phyloP scores from a whole-genome alignment of 2,113 vertebrate species.

The Merops nubicus region DNA sequence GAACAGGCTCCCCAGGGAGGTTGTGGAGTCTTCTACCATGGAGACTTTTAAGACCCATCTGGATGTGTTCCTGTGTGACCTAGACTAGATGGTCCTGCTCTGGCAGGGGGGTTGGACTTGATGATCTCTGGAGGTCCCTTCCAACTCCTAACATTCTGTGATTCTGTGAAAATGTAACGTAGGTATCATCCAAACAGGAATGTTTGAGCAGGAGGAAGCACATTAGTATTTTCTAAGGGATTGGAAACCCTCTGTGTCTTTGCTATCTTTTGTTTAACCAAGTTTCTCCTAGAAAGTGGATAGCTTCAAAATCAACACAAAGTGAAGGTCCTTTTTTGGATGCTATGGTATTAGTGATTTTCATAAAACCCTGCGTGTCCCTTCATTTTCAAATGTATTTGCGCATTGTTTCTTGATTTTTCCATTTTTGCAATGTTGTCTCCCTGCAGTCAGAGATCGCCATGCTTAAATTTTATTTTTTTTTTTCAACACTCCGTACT shows the following conservation, averaged over 20 bases:
- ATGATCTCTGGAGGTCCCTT: no score
- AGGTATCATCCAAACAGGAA: not conserved
- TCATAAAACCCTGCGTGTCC: not conserved
- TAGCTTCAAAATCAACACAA: not conserved
- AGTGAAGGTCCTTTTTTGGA: not conserved
- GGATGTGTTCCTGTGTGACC: no score
- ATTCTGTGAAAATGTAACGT: no score
- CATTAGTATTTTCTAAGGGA: not conserved
- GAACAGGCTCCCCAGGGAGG: no score
- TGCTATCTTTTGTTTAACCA: not conserved
- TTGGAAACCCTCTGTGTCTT: fast-evolving
- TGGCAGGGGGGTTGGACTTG: no score
- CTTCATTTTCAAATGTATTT: not conserved
- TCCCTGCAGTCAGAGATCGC: not conserved
- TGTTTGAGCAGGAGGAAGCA: not conserved
- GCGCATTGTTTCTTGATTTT: not conserved
- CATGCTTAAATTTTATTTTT: not conserved
- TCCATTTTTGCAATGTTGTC: not conserved
- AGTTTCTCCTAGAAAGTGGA: not conserved
- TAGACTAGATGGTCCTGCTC: no score
- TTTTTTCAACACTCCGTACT: not conserved
- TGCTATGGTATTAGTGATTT: not conserved
- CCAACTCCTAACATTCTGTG: no score
- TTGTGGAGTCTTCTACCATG: no score
- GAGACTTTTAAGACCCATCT: no score